These are phyloP conservation scores for Oreochromis aureus DNA, from an alignment of 2,113 vertebrate genomes.

Conservation along the genomic window DNA sequence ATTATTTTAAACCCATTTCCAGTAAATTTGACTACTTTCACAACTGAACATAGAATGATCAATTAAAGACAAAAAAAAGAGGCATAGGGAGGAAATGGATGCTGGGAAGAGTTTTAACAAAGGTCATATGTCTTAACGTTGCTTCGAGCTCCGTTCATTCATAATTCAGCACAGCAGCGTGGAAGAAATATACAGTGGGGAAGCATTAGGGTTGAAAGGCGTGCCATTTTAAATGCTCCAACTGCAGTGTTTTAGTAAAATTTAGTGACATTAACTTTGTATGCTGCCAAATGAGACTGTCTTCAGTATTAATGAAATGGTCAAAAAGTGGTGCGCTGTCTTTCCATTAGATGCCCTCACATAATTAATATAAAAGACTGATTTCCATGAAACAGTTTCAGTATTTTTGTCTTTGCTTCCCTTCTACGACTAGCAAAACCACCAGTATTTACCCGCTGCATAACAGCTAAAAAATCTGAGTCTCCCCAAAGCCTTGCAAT, in stretches of 20 bases:
- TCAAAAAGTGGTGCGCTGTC: background rate
- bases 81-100: background rate
- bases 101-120: conserved; percentile 1
- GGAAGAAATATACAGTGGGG: background rate
- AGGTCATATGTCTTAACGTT: conserved; percentile 10
- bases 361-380: background rate
- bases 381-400: background rate
- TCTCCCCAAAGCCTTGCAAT: background rate
- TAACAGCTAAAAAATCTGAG: background rate
- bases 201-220: background rate
- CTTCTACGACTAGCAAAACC: background rate
- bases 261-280: background rate
- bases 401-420: background rate
- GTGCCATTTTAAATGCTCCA: background rate
- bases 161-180: conserved; percentile 38
- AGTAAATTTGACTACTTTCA: background rate
- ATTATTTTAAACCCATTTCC: background rate
- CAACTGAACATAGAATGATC: background rate
- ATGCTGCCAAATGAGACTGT: background rate
- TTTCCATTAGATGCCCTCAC: background rate
- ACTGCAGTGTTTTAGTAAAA: background rate
- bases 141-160: conserved; percentile 30
- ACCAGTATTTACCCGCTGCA: background rate
- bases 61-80: background rate
- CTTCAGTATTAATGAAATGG: background rate